Conservation (phyloP, 2,113 vertebrate genomes). For the Aptenodytes patagonicus region DNA sequence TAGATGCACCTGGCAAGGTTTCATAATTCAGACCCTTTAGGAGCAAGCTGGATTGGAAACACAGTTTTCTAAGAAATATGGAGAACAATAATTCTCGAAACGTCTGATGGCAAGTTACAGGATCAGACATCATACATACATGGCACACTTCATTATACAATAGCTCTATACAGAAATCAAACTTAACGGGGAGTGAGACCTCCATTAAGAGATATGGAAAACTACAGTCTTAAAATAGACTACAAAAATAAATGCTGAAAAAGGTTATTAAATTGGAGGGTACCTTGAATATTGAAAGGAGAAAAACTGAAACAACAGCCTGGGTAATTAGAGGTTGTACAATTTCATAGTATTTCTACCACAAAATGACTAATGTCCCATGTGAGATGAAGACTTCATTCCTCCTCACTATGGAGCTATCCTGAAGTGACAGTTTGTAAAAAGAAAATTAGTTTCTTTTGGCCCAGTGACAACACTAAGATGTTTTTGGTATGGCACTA, state of each 20-base stretch:
- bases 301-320: background rate
- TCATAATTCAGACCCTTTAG: background rate
- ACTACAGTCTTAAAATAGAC: background rate
- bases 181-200: background rate
- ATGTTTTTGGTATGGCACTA: background rate
- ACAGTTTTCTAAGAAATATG: background rate
- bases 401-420: background rate
- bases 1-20: background rate
- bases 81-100: background rate
- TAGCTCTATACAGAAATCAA: background rate
- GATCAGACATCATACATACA: background rate
- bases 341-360: background rate
- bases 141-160: background rate
- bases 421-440: background rate
- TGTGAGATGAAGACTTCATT: background rate
- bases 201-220: background rate
- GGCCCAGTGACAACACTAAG: background rate
- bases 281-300: background rate
- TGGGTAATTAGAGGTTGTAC: background rate
- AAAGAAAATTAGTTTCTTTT: background rate
- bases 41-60: background rate
- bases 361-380: background rate
- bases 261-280: background rate
- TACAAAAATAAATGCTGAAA: background rate
- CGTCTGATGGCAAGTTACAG: background rate